Base-by-base conservation (phyloP, 2,797 vertebrate genomes). In the Glossophaga mutica region DNA sequence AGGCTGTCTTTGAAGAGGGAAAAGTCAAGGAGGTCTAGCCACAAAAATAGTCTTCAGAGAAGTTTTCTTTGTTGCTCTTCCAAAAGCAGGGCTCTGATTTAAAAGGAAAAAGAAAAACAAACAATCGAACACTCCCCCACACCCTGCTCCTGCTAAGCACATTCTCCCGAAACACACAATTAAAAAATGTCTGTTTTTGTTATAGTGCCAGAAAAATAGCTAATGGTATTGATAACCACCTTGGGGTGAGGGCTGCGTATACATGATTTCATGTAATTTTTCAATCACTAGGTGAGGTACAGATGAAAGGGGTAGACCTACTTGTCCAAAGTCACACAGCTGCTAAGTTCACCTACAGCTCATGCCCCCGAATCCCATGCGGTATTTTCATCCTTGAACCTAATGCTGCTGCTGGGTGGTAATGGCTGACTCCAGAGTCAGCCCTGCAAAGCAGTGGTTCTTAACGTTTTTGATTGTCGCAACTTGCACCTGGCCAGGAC, bases 61-160 rank as follows among this genome's bases (percentile, higher is more conserved):
- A 24, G 29, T 91, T 96, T 97, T 84, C 14, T 22, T 91, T 71
- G 32, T 94, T 52, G 70, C 26, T 81, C 18, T 26, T 96, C 39
- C 92, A 97, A 95, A 95, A 90, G 87, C 52, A 83, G 24, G 4
- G 50, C n/a, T 92, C 50, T 3, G 2, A 65, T 67, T 92, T 44
- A 46, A 96, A 94, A 91, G 92, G 57, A 50, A 34, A 87, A 94
- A 90, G n/a, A 78, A 52, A 81, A 90, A 68, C 77, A 96, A 81
- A 67, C 44, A 84, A 85, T 55, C 21, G 93, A 92, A 92, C 37
- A 34, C 26, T 37, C 48, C 29, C 21, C 22, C 0, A 9, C 48
- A 24, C 16, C 22, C 1, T 7, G 8, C 12, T 48, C 65, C 46
- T 87, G 52, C 22, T 37, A 78, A 22, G 21, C 32, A 14, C 2